Percentiles rank a stretch among this genome's conserved stretches.
Evolutionary conservation across 2,797 vertebrate genomes (phyloP).

Genomic region (Coregonus sp.): DNA sequence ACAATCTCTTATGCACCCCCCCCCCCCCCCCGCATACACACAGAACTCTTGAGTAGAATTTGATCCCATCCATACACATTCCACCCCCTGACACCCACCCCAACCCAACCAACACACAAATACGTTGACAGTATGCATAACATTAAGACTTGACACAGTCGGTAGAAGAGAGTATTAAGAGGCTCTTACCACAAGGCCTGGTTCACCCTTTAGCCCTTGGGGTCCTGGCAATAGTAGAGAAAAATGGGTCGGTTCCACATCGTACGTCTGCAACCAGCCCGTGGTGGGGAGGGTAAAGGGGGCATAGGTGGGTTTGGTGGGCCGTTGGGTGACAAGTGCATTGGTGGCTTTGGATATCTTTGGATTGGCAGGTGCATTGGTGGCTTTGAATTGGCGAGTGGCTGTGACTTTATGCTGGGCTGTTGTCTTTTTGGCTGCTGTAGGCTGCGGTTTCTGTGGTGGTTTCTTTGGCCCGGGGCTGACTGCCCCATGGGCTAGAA

Average conservation of each 20-base stretch:
- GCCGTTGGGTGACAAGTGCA: slow-evolving; percentile 43
- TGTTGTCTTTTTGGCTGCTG: slow-evolving; percentile 63
- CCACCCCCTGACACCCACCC: too few relatives aligned
- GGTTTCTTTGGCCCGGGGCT: slow-evolving; percentile 53
- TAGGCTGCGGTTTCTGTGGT: slow-evolving; percentile 62
- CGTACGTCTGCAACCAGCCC: slow-evolving; percentile 81
- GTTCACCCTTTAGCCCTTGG: slow-evolving; percentile 88
- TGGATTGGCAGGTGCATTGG: slow-evolving; percentile 50
- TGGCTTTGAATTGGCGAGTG: slow-evolving; percentile 51
- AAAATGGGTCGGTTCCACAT: slow-evolving; percentile 81
- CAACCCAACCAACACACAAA: too few relatives aligned
- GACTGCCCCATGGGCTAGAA: slow-evolving; percentile 50
- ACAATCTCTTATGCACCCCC: not conserved
- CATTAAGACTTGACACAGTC: not conserved
- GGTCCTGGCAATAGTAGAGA: slow-evolving; percentile 79
- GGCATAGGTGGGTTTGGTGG: slow-evolving; percentile 60
- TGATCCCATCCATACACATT: too few relatives aligned
- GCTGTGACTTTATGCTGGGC: slow-evolving; percentile 12
- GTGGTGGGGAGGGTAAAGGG: slow-evolving; percentile 78
- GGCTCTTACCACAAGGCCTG: slow-evolving; percentile 82
- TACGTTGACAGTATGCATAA: not conserved
- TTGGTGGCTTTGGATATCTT: slow-evolving; percentile 39
- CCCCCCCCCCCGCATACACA: too few relatives aligned
- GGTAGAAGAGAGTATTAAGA: slow-evolving; percentile 7
- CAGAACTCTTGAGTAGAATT: too few relatives aligned